phyloP scores from a whole-genome alignment of 2,888 invertebrate genomes.

The Heliconius ismenius region DNA sequence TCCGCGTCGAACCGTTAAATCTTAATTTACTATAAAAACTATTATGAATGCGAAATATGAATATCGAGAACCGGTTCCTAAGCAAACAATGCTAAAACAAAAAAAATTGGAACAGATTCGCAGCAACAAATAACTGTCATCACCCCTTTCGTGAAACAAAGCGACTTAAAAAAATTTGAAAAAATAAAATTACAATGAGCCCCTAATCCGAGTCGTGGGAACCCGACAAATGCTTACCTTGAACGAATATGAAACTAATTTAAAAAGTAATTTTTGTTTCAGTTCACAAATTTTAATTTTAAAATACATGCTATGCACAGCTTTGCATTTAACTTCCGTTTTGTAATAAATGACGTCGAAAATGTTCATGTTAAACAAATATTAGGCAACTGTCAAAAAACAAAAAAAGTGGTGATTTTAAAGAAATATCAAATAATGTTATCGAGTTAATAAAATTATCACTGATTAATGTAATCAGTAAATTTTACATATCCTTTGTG shows the following conservation, averaged over 20 bases:
- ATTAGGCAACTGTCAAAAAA: constrained; percentile 67
- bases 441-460: constrained; percentile 79
- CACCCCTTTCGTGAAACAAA: constrained; percentile 81
- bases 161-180: constrained; percentile 67
- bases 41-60: constrained; percentile 69
- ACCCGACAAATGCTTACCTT: constrained; percentile 76
- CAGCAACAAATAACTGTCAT: constrained; percentile 80
- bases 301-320: constrained; percentile 48
- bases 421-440: constrained; percentile 55
- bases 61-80: constrained; percentile 74
- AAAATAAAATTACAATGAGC: constrained; percentile 71
- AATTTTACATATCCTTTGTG: constrained; percentile 78
- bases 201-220: constrained; percentile 81
- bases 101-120: constrained; percentile 73
- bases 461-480: constrained; percentile 68
- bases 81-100: constrained; percentile 72
- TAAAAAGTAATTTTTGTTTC: constrained; percentile 78
- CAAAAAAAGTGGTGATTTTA: constrained; percentile 49
- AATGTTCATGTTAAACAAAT: constrained; percentile 44
- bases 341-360: constrained; percentile 29
- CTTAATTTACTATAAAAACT: constrained; percentile 65
- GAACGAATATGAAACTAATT: constrained; percentile 80
- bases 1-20: constrained; percentile 77
- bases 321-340: constrained; percentile 43
- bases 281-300: constrained; percentile 54